Percentiles rank a stretch among this genome's conserved stretches.
Conservation (phyloP, 2,888 invertebrate genomes). For the Meiosimyza platycephala region DNA sequence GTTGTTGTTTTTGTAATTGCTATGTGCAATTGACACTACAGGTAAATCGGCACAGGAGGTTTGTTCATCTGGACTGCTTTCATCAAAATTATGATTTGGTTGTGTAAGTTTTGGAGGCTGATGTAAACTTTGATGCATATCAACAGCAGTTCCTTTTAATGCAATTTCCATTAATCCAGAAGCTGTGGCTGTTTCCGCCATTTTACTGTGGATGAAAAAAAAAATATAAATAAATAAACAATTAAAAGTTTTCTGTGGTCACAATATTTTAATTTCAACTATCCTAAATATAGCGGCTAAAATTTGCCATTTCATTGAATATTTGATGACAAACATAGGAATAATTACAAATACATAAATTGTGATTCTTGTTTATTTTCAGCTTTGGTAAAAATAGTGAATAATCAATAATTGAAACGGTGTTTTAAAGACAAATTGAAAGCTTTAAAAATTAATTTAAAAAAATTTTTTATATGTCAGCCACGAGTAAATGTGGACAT, state of each 20-base stretch:
- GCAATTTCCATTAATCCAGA: slow-evolving; percentile 60
- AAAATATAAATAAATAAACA: background rate
- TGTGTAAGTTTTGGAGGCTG: slow-evolving; percentile 41
- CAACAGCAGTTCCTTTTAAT: slow-evolving; percentile 57
- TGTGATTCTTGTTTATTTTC: too few species aligned
- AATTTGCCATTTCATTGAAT: too few species aligned
- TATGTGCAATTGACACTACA: slow-evolving; percentile 14
- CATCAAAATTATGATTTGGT: slow-evolving; percentile 56
- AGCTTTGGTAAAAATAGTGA: too few species aligned
- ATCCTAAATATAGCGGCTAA: too few species aligned
- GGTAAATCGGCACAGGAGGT: slow-evolving; percentile 21
- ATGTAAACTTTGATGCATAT: slow-evolving; percentile 52
- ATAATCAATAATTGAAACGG: too few species aligned
- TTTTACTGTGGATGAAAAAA: slow-evolving; percentile 50
- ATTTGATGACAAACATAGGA: too few species aligned
- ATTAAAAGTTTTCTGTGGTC: background rate
- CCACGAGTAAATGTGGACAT: too few species aligned
- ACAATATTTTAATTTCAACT: background rate
- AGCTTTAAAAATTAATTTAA: too few species aligned
- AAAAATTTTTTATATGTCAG: too few species aligned
- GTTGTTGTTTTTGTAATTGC: slow-evolving; percentile 42
- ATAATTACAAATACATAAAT: too few species aligned
- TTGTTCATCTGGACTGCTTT: slow-evolving; percentile 48
- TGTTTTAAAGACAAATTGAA: too few species aligned
- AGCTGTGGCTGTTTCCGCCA: slow-evolving; percentile 62